Conservation (phyloP, 2,113 vertebrate genomes). For the Myodes glareolus region DNA sequence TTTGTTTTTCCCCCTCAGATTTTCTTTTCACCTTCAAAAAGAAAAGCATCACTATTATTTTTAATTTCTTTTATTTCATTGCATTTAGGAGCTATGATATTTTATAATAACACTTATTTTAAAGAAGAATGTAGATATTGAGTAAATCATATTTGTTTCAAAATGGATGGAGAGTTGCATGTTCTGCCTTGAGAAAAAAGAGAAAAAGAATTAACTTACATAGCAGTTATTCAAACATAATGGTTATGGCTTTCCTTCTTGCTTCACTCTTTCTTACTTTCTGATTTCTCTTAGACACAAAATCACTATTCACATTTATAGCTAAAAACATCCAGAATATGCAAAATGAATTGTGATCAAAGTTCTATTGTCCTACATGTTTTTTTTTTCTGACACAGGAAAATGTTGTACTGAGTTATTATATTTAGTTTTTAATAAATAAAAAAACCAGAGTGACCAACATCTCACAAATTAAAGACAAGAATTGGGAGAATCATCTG, state of each 20-base stretch:
- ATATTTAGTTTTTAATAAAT: conserved; percentile 11
- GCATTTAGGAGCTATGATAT: conserved; percentile 11
- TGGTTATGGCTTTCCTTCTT: background rate
- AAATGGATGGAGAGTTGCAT: conserved; percentile 33
- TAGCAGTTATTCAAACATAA: background rate
- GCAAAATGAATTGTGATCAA: conserved; percentile 66
- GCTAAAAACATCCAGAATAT: conserved; percentile 80
- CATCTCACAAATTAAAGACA: conserved; percentile 60
- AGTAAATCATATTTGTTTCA: background rate
- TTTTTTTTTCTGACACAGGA: conserved; percentile 51
- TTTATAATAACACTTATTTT: conserved; percentile 49
- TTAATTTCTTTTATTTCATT: conserved; percentile 13
- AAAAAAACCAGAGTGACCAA: background rate
- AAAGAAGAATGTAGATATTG: conserved; percentile 45
- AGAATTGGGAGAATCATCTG: conserved; percentile 68
- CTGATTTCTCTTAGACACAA: conserved; percentile 11
- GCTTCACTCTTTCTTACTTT: conserved; percentile 47
- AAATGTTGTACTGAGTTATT: conserved; percentile 62
- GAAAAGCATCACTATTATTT: conserved; percentile 43
- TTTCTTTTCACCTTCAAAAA: conserved; percentile 32
- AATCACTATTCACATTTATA: conserved; percentile 61
- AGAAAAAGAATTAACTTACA: background rate
- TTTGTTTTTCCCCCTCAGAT: rapidly evolving
- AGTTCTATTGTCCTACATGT: conserved; percentile 48
- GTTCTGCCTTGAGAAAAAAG: background rate